Evolutionary conservation across 2,113 vertebrate genomes (phyloP), one percentile per base, ranked within the genome.

Genomic region (Parus major): DNA sequence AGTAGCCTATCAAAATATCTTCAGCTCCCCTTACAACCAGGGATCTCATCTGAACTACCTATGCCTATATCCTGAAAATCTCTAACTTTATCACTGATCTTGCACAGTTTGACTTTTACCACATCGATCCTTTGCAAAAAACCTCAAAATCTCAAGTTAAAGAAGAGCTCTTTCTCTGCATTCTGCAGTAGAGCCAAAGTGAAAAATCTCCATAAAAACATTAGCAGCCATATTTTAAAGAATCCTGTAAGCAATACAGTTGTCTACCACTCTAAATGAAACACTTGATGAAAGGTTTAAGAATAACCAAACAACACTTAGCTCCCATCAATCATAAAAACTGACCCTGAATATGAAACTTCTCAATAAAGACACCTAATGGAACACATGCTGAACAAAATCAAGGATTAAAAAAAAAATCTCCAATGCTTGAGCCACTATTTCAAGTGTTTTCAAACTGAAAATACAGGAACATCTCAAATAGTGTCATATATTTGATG

Each of bases 331-430:
- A 20, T 44, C 52, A 71, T 46, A 44, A 86, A 90, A 15, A 53
- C 28, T 41, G 11, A 7, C 77, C 6, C 27, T 47, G 41, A 81
- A 55, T 18, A 53, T 8, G 6, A 59, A 63, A 36, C 16, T 46
- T 72, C 13, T 59, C 4, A 19, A 70, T 65, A 50, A 64, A 65
- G 31, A 36, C 11, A 46, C 5, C 15, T 14, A 86, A 76, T 5
- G 9, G 33, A 77, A 83, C 2, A 28, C 0, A 0, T 9, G n/a
- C 31, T 69, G 17, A 25, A 56, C 28, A 83, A 73, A 69, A 77
- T 5, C 18, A 72, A 49, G 8, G 19, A 52, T 65, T 82, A 60
- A 10, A 5, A 86, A 61, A 55, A 23, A 16, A 5, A 33, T 68
- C 53, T 66, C 31, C 63, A 83, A 46, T 8, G 29, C 20, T 10